Evolutionary conservation across 2,888 invertebrate species (phyloP).

Genomic region (Augiades crinisus): DNA sequence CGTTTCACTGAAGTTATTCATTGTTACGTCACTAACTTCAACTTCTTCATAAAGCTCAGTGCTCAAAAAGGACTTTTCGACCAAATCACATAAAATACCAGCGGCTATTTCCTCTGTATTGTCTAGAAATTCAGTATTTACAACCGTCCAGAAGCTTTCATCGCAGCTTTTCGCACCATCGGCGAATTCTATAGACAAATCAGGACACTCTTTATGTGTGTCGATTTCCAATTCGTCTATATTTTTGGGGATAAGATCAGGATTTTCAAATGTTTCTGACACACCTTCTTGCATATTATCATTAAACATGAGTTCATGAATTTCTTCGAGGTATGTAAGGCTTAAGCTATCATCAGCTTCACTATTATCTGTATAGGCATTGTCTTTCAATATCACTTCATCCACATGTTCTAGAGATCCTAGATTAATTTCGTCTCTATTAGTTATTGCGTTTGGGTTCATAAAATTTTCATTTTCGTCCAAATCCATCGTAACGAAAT

Average conservation of each 20-base stretch:
- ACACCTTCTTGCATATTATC: neutral
- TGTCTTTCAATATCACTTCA: neutral
- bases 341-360: neutral
- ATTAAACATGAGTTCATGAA: neutral
- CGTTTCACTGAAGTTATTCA: conserved; percentile 38
- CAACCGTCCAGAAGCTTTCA: neutral
- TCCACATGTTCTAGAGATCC: neutral
- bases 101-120: conserved; percentile 24
- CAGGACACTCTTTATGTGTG: neutral
- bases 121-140: neutral
- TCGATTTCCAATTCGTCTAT: neutral
- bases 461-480: neutral
- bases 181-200: neutral
- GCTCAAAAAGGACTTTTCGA: conserved; percentile 29
- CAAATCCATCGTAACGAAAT: too few species aligned
- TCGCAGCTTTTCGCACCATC: neutral
- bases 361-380: neutral
- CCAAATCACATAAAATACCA: conserved; percentile 23
- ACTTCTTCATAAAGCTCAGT: conserved; percentile 25
- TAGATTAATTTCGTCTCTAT: neutral
- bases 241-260: neutral
- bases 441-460: neutral
- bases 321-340: neutral
- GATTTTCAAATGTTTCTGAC: neutral
- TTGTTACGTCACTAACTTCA: conserved; percentile 13